Evolutionary conservation across 2,888 invertebrate species (phyloP), one percentile per base, ranked within the genome.

Genomic region (Pyrgus malvae): DNA sequence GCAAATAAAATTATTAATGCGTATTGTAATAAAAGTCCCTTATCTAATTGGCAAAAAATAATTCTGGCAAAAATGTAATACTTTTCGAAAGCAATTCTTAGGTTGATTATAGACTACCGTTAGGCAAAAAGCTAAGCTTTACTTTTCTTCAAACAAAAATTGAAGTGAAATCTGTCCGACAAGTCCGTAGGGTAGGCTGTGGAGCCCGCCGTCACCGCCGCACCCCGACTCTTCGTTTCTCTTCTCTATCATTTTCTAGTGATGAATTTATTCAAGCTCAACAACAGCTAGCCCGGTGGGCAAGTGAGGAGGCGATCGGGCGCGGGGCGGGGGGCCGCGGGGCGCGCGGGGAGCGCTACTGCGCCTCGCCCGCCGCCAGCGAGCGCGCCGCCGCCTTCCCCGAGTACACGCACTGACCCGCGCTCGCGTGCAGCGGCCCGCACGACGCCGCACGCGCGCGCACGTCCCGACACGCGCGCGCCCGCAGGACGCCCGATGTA

Each of bases 261-360:
- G 96, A 96, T 96, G 96, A 96, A 94, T 96, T 96, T 96, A 95
- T 96, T 96, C 96, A 96, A 96, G 96, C 96, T 95, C 96, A 96
- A 95, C 96, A 95, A 95, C 96, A 95, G 93, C 94, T 95, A 95
- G 96, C 95, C 94, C 96, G 95, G 93, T 96, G 96, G 95, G 96
- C 95, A 93, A 96, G 96, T 95, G 95, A 96, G 92, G 95, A 95
- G 90, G 92, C 92, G 85, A 92, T 93, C 87, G 91, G 91, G 87
- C 91, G 86, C 84, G 91, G 86, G 86, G 85, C 90, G 83, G n/a
- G 77, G 84, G 77, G 72, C 75, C 75, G 64, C 71, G 74, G 33
- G 41, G 41, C 79, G 76, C 80, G 80, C 23, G 91, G 85, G 85
- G 85, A 90, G 83, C 88, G 87, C 63, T 80, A 80, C 79, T 73